A percentile compares a stretch with the other conserved stretches of the same genome.
phyloP scores from a whole-genome alignment of 1,140 invertebrate genomes.

The Coelopa frigida region DNA sequence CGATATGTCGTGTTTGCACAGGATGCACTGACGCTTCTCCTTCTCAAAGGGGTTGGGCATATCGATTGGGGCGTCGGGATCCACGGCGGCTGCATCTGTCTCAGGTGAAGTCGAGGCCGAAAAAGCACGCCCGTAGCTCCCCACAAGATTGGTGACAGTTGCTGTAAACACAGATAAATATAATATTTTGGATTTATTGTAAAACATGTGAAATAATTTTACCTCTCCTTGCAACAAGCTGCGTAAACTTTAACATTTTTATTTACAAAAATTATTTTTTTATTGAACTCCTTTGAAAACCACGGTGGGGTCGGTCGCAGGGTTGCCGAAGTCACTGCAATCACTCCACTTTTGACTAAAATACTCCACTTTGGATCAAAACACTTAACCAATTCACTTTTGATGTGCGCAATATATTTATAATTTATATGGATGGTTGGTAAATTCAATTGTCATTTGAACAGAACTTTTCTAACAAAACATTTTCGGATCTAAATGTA shows the following conservation, averaged over 20 bases:
- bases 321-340: no score
- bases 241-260: conserved; percentile 10
- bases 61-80: conserved; percentile 52
- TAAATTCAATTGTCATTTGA: no score
- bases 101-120: not conserved
- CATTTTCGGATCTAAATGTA: no score
- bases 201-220: conserved; percentile 2
- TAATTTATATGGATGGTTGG: no score
- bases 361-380: no score
- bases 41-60: conserved; percentile 79
- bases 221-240: conserved; percentile 8
- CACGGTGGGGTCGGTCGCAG: not conserved
- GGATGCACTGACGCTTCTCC: conserved; percentile 65
- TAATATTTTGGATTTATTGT: not conserved
- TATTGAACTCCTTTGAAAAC: not conserved
- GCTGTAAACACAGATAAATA: conserved; percentile 5
- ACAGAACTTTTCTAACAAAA: no score
- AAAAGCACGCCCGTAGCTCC: not conserved
- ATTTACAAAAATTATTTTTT: not conserved
- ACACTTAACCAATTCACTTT: no score
- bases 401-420: no score
- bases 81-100: not conserved
- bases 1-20: conserved; percentile 78
- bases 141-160: not conserved
- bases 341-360: no score